Evolutionary conservation across 2,113 vertebrate genomes (phyloP), one percentile per base, ranked within the genome.

Genomic region (Stercorarius parasiticus): DNA sequence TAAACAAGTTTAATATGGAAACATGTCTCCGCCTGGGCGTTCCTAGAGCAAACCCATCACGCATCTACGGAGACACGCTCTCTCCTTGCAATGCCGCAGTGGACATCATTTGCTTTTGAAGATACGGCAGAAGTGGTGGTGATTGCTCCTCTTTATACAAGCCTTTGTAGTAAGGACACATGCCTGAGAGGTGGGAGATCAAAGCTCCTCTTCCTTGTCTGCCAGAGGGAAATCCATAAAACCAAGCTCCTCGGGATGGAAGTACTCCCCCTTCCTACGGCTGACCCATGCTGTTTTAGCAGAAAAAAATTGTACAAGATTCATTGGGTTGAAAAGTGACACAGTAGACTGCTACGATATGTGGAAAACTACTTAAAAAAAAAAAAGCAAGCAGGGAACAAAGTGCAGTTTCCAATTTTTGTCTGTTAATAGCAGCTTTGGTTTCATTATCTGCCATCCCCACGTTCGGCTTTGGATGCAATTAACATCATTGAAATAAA

Each of bases 401-500:
- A 93, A 91, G 87, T 8, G 61, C 15, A 36, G 52, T 67, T 95
- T 87, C 52, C 34, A 67, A 27, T 82, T 79, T 76, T 19, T 85
- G 20, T 13, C 61, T 65, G 83, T 32, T 85, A 91, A 87, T 2
- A 53, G 53, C 76, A 89, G 66, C 50, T 86, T 58, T 56, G 61
- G 78, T 81, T 95, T 96, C 94, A 83, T 82, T 89, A 49, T 82
- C 88, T 82, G 73, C 91, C 79, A 42, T 66, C 59, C 45, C 85
- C 3, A 2, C 6, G 56, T 70, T 82, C 8, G 3, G 80, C 66
- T 84, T 21, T 20, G 79, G 80, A 86, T 34, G 90, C 49, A 93
- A 96, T 96, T 96, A 97, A 66, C 90, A 82, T 36, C 66, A 67
- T 3, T 34, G 73, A 67, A 96, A 95, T 88, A 89, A 96, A 97